A percentile compares a stretch with the other conserved stretches of the same genome.
phyloP scores from a whole-genome alignment of 2,797 vertebrate genomes.

The Falco concolor region DNA sequence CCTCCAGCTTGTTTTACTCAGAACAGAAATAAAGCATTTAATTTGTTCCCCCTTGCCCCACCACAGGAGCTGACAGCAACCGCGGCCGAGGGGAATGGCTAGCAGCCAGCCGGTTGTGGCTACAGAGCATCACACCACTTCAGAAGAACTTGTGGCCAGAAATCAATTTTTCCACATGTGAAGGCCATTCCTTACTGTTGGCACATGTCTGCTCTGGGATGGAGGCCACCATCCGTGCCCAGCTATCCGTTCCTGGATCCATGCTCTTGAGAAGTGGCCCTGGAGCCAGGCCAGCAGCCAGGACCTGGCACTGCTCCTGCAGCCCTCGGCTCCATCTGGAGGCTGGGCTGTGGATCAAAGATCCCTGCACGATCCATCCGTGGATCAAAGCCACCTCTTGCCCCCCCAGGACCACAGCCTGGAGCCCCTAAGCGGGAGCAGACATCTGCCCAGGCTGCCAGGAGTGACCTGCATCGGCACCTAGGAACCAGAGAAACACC shows the following conservation, averaged over 20 bases:
- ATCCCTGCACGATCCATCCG: background rate
- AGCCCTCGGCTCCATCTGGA: background rate
- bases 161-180: fast-evolving
- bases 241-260: background rate
- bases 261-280: background rate
- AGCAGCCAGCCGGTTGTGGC: background rate
- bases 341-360: background rate
- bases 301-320: background rate
- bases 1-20: background rate
- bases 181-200: background rate
- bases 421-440: background rate
- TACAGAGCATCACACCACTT: fast-evolving
- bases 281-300: background rate
- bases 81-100: background rate
- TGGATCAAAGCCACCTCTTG: background rate
- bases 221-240: background rate
- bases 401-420: background rate
- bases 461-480: background rate
- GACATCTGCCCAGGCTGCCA: background rate
- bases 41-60: background rate
- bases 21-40: background rate
- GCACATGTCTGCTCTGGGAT: fast-evolving
- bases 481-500: background rate
- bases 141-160: background rate
- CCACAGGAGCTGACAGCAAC: background rate